Evolutionary conservation across 2,797 vertebrate genomes (phyloP), one percentile per base, ranked within the genome.

Genomic region (Botia almorhae): DNA sequence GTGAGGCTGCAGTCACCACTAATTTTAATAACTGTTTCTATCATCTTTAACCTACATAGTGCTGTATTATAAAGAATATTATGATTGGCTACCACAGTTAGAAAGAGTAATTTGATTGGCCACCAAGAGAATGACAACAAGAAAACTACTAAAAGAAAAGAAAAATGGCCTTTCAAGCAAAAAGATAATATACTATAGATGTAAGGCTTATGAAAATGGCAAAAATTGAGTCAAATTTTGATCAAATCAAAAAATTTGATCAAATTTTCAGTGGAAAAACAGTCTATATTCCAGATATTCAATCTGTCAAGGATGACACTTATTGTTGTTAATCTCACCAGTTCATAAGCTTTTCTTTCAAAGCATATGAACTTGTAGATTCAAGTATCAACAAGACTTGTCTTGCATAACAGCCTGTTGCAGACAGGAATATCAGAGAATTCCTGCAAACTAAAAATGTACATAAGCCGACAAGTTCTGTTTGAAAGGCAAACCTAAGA

Each of bases 381-480:
- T 80, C 78, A 73, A 29, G 70, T 80, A 80, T 56, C 78, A 80
- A 74, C 78, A 80, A 7, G 61, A 73, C 70, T 16, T 33, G 33
- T 80, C 69, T 80, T 80, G 78, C 70, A 67, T 48, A 74, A 80
- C 61, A 48, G 17, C 21, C 36, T 11, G 69, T 33, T 72, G 58
- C 46, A 79, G 63, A 55, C 69, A 55, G 58, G 43, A 69, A 78
- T 19, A 78, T 61, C 23, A 50, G 16, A 60, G 56, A 50, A 43
- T 12, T 10, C 4, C 70, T 56, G 69, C 33, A 8, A 67, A 39
- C 29, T 43, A 72, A 33, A 72, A 29, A 29, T 33, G 39, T 29
- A 39, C 29, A 51, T 39, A 26, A 14, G 33, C 4, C n/a, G 4
- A 64, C 3, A 64, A 19, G 7, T 64, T 75, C 23, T 46, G 8